Conservation (phyloP, 2,113 vertebrate species). For the Oryzias javanicus region DNA sequence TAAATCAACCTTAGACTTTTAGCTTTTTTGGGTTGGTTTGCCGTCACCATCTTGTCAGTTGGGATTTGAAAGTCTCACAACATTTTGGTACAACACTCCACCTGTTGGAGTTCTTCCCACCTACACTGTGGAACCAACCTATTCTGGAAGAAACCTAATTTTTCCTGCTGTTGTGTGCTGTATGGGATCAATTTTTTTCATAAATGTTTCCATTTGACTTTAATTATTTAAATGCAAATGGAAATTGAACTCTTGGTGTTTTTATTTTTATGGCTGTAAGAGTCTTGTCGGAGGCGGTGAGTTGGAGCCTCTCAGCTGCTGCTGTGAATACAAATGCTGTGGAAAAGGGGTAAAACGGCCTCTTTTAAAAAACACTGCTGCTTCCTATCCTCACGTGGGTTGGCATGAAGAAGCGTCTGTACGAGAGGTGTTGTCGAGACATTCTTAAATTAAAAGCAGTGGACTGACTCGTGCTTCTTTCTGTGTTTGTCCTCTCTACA, state of each 20-base stretch:
- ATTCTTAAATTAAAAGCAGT: conserved; percentile 16
- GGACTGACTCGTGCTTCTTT: conserved; percentile 40
- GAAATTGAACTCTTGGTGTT: not conserved
- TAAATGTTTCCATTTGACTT: no score
- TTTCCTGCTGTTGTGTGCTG: no score
- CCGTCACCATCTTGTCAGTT: no score
- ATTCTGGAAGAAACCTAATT: no score
- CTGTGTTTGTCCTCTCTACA: conserved; percentile 63
- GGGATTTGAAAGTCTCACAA: no score
- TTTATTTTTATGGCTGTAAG: conserved; percentile 20
- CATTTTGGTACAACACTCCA: no score
- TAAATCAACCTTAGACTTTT: no score
- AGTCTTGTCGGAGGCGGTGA: conserved; percentile 32
- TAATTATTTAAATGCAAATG: no score
- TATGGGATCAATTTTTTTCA: no score
- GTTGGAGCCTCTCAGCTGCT: conserved; percentile 37
- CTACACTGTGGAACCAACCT: no score
- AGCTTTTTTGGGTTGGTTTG: no score
- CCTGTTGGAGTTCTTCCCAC: no score
- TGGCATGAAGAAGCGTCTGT: conserved; percentile 4
- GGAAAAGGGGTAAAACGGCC: conserved; percentile 59
- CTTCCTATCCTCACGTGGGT: conserved; percentile 21
- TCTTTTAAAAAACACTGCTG: not conserved
- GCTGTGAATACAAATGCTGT: conserved; percentile 52
- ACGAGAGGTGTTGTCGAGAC: conserved; percentile 26